phyloP scores from a whole-genome alignment of 2,113 vertebrate genomes.

The Serilophus lunatus region DNA sequence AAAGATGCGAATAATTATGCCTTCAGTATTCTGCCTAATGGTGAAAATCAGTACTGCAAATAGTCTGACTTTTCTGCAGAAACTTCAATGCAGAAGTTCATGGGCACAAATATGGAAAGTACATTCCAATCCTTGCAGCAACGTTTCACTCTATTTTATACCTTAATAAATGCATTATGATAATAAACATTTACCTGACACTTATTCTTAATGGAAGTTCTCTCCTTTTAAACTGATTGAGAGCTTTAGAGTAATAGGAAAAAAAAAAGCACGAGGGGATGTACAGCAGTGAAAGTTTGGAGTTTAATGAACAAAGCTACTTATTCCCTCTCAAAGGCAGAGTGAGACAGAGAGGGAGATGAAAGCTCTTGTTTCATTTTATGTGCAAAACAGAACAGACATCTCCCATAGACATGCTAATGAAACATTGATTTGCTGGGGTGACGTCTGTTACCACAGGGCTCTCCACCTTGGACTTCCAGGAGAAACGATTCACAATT shows the following conservation, averaged over 20 bases:
- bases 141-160: not conserved
- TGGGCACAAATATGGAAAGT: not conserved
- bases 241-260: not conserved
- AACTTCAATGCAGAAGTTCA: not conserved
- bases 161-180: not conserved
- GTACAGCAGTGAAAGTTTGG: not conserved
- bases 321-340: constrained; percentile 45
- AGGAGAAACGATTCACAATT: constrained; percentile 54
- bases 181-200: constrained; percentile 35
- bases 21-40: not conserved
- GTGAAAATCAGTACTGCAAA: not conserved
- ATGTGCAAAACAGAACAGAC: constrained; percentile 85
- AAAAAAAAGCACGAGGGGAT: not conserved
- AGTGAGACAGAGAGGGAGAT: constrained; percentile 21
- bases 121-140: not conserved
- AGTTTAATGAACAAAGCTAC: constrained; percentile 52
- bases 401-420: constrained; percentile 87
- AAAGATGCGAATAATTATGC: not conserved
- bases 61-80: not conserved
- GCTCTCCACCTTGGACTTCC: constrained; percentile 46
- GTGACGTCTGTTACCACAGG: constrained; percentile 54
- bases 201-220: not conserved
- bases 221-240: constrained; percentile 15
- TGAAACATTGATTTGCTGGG: constrained; percentile 79
- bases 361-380: constrained; percentile 71